phyloP scores from a whole-genome alignment of 2,113 vertebrate species.

The Nycticorax nycticorax region DNA sequence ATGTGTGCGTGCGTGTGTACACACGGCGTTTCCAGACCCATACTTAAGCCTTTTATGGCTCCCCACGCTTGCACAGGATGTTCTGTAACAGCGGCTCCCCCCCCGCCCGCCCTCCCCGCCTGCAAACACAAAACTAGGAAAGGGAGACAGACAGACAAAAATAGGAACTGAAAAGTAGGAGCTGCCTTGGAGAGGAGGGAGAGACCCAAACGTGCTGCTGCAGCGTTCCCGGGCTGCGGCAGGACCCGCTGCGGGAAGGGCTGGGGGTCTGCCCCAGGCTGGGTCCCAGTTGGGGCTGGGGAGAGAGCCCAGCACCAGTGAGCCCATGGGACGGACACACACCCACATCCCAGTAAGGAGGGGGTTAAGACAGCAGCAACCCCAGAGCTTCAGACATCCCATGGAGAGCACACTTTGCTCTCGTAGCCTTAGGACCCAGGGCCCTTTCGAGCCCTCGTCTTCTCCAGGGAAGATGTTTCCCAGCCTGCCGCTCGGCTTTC shows the following conservation, averaged over 20 bases:
- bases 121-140: neutral
- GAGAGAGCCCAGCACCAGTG: neutral
- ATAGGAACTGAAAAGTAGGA: neutral
- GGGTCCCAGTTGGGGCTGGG: neutral
- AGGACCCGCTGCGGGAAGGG: neutral
- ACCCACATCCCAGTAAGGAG: no score
- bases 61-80: conserved; percentile 1
- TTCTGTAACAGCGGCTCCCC: neutral
- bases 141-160: neutral
- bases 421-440: fast-evolving
- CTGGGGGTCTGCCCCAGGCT: neutral
- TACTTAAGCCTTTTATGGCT: conserved; percentile 61
- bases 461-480: fast-evolving
- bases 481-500: fast-evolving
- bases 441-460: no score
- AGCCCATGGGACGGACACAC: fast-evolving
- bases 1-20: neutral
- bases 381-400: neutral
- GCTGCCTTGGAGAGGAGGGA: neutral
- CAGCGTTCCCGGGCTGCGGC: fast-evolving
- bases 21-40: neutral
- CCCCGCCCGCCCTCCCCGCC: neutral
- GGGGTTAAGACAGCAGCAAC: neutral
- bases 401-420: fast-evolving
- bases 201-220: neutral